Conservation (phyloP, 2,797 vertebrate species). For the Podargus strigoides region DNA sequence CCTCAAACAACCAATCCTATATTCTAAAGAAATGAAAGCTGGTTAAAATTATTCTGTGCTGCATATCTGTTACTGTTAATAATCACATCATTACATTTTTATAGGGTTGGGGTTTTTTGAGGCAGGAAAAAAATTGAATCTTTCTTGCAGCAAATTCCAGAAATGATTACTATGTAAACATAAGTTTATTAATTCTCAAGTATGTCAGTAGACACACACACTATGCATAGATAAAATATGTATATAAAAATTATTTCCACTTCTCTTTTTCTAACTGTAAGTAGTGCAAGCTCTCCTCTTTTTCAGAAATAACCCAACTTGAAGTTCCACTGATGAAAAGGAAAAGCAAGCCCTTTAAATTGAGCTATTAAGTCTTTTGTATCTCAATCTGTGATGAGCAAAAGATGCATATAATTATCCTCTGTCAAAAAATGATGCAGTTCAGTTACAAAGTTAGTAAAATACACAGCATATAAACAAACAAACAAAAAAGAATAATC, state of each 20-base stretch:
- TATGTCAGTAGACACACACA: not conserved
- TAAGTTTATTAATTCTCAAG: constrained; percentile 6
- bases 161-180: constrained; percentile 3
- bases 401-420: constrained; percentile 6
- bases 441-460: not conserved
- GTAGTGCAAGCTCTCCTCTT: not conserved
- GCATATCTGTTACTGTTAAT: not conserved
- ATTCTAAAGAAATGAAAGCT: not conserved
- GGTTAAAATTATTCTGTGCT: not conserved
- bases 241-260: not conserved
- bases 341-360: constrained; percentile 18
- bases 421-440: not conserved
- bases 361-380: constrained; percentile 14
- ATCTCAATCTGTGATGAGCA: constrained; percentile 10
- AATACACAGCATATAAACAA: not conserved
- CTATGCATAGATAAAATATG: not conserved
- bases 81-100: not conserved
- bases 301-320: constrained; percentile 27
- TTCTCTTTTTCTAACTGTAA: not conserved
- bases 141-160: constrained; percentile 2
- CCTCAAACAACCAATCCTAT: not conserved
- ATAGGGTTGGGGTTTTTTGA: not conserved
- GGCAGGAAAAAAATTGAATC: not conserved
- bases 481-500: not conserved
- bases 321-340: constrained; percentile 18